These are phyloP conservation scores for Sarcophaga carnaria DNA, from an alignment of 2,888 invertebrate genomes.

Conservation along the genomic window DNA sequence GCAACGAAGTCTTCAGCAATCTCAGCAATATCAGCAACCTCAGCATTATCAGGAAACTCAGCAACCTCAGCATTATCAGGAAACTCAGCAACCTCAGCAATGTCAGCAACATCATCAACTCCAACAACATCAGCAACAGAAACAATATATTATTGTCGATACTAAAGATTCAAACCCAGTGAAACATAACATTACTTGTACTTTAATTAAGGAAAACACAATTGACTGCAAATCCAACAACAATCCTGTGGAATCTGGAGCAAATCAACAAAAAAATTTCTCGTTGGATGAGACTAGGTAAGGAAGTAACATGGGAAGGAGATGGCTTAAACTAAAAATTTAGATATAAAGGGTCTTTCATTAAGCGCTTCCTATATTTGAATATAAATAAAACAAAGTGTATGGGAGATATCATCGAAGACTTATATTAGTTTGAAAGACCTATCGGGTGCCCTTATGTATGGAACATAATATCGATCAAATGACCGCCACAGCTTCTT, in stretches of 20 bases:
- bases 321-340: background rate
- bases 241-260: slow-evolving; percentile 9
- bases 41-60: background rate
- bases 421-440: no score
- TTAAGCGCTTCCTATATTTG: no score
- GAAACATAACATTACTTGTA: slow-evolving; percentile 4
- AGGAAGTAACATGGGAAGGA: background rate
- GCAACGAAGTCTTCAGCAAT: background rate
- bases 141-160: slow-evolving; percentile 41
- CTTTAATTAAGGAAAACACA: background rate
- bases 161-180: slow-evolving; percentile 24
- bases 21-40: background rate
- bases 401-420: no score
- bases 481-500: no score
- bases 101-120: background rate
- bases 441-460: no score
- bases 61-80: background rate
- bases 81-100: background rate
- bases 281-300: slow-evolving; percentile 45
- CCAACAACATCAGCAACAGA: background rate
- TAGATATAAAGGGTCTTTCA: background rate
- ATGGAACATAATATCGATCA: no score
- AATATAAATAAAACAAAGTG: no score
- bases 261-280: background rate
- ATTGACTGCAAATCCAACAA: slow-evolving; percentile 3